Conservation (phyloP, 1,140 invertebrate genomes). For the Tetramorium simillimum region DNA sequence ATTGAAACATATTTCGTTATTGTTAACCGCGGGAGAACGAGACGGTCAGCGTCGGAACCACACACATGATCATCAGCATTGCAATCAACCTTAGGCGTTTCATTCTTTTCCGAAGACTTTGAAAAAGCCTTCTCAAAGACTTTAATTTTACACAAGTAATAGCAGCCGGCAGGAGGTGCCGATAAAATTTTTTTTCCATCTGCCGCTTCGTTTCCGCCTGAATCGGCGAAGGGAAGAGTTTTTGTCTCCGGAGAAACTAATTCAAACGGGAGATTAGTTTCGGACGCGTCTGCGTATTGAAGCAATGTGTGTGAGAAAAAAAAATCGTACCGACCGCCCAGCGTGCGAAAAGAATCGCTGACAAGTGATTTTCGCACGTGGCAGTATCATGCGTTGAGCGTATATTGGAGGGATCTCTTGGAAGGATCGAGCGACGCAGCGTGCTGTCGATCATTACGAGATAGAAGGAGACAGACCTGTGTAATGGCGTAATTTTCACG, state of each 20-base stretch:
- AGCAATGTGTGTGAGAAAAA: constrained; percentile 15
- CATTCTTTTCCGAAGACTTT: background rate
- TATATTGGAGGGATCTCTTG: background rate
- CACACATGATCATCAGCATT: background rate
- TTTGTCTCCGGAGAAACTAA: constrained; percentile 69
- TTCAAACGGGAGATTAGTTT: constrained; percentile 62
- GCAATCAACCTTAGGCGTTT: background rate
- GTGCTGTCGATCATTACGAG: background rate
- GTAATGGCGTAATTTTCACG: constrained; percentile 17
- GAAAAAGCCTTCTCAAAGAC: background rate
- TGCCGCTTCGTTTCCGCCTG: constrained; percentile 67
- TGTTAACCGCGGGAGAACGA: background rate
- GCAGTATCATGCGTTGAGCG: constrained; percentile 47
- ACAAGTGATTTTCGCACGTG: constrained; percentile 61
- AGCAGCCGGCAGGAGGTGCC: constrained; percentile 6
- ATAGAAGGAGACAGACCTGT: background rate
- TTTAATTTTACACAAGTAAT: constrained; percentile 38
- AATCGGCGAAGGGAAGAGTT: constrained; percentile 66
- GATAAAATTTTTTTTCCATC: constrained; percentile 19
- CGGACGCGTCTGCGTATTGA: constrained; percentile 63
- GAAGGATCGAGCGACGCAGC: background rate
- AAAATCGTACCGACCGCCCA: constrained; percentile 66
- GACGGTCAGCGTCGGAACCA: background rate
- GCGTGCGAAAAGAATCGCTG: constrained; percentile 22
- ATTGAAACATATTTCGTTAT: background rate